Conservation (phyloP, 2,113 vertebrate species). For the Calidris pugnax region DNA sequence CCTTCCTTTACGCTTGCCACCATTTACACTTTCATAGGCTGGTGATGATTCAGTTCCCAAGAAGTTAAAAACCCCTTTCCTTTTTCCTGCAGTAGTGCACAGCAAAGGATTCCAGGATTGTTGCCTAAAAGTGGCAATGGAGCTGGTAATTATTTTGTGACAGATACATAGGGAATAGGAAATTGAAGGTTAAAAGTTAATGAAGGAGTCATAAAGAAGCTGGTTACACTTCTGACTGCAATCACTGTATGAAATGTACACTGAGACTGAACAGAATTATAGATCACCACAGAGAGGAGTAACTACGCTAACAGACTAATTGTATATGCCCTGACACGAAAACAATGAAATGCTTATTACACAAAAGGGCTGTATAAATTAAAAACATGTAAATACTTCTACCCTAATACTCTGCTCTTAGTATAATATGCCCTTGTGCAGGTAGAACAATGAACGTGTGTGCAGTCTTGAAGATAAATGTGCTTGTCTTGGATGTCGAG, state of each 20-base stretch:
- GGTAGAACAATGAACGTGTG: neutral
- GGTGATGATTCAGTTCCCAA: neutral
- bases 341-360: neutral
- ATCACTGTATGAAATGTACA: neutral
- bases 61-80: neutral
- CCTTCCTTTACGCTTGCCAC: neutral
- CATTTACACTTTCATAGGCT: neutral
- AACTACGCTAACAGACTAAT: neutral
- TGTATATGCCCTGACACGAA: neutral
- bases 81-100: neutral
- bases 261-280: neutral
- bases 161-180: neutral
- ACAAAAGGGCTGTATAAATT: neutral
- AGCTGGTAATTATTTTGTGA: neutral
- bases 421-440: neutral
- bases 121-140: neutral
- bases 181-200: slow-evolving; percentile 41
- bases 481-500: neutral
- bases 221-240: neutral
- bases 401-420: neutral
- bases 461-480: neutral
- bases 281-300: neutral
- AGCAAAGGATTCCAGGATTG: neutral
- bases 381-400: neutral
- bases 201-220: neutral